Evolutionary conservation across 1,140 invertebrate species (phyloP), one percentile per base, ranked within the genome.

Genomic region (Apis florea): DNA sequence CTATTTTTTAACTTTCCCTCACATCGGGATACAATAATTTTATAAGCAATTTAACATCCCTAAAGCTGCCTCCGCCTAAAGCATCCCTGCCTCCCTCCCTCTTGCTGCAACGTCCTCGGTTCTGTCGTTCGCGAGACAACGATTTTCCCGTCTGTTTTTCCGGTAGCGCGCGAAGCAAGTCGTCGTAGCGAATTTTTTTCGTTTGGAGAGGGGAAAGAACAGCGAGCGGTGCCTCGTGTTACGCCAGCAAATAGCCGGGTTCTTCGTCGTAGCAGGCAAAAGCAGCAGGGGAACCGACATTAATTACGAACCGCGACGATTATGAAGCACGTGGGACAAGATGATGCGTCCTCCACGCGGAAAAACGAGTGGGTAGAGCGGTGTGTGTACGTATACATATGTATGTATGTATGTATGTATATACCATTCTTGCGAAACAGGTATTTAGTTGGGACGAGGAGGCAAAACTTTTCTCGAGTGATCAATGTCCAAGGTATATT

Each of bases 231-330:
- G 64, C 40, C 63, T 64, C 63, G 26, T 19, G 63, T 66, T 47
- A 12, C 64, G 5, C 19, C 31, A 26, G 64, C 64, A 17, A 68
- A 51, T 51, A n/a, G 47, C 8, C 21, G 40, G 1, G 66, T 49
- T 67, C 66, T 67, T 67, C 49, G 66, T 67, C 40, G 21, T 8
- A 2, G 2, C 63, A 10, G 10, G 31, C 17, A 40, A n/a, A 40
- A 64, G 63, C 26, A n/a, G 19, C 63, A 10, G 19, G 63, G 10
- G 11, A 40, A 40, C 31, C 63, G 63, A 24, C 17, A 66, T 21
- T 40, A 66, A 40, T 66, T 66, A 66, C 63, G 63, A 17, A 21
- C 31, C 31, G 63, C 40, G 66, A 68, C 47, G 66, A 49, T 49
- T 40, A 49, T n/a, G 47, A 67, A 40, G 40, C 47, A 17, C 66